Evolutionary conservation across 2,888 invertebrate species (phyloP), one percentile per base, ranked within the genome.

Genomic region (Leptinotarsa peninsularis): DNA sequence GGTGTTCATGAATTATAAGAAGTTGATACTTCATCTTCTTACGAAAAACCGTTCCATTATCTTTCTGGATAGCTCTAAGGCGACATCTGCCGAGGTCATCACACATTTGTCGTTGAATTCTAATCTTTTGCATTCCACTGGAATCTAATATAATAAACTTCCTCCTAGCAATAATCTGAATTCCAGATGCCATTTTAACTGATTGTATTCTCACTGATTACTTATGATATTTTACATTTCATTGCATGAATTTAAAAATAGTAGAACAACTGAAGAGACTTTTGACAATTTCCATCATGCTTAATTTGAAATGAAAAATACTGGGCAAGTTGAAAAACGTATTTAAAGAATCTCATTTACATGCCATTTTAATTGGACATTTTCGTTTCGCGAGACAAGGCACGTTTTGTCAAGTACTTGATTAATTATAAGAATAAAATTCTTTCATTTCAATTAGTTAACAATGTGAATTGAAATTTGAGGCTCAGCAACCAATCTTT

Each of bases 321-420:
- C 76, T 76, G 78, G 18, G 73, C 79, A 77, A 79, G 81, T 82
- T 80, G 80, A 79, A 81, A 78, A 80, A 80, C 79, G 79, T 82
- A 80, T 82, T 84, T 82, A 79, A 81, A 83, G 82, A 81, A 83
- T 82, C 83, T 82, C 83, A 83, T 83, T 83, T 84, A 81, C 82
- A 83, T 83, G 82, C 83, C 79, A 82, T 82, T 81, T 83, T 83
- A 84, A 84, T 84, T 84, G 83, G 84, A 83, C 82, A 83, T 83
- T 83, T 83, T 84, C 81, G 80, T 84, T 83, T 81, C 76, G 76
- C 79, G 79, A 82, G 80, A 78, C 82, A 78, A 82, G 81, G 82
- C 83, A 83, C 83, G 83, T 83, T 81, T 79, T 76, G 78, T 76
- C 75, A 77, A 80, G 78, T 78, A 77, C 72, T 78, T 77, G 78